Evolutionary conservation across 1,140 invertebrate genomes (phyloP), one percentile per base, ranked within the genome.

Genomic region (Drosophila sproati): DNA sequence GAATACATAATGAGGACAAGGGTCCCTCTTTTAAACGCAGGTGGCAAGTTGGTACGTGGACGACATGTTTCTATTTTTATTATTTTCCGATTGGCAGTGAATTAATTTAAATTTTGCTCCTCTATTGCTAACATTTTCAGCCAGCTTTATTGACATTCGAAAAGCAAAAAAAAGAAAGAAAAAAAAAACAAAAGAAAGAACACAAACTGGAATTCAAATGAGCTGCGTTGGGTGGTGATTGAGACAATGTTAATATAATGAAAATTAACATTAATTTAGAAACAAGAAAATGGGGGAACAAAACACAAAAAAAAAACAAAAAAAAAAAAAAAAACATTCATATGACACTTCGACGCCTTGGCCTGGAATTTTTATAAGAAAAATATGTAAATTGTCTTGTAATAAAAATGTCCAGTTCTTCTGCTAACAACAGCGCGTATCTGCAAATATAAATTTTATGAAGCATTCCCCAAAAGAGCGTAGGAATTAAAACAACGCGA

Each of bases 341-440:
- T 79, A 91, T 90, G 82, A 78, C 72, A 88, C 69, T 62, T 69
- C 45, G 50, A 39, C 56, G 47, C 47, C 43, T 35, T 66, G 61
- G 62, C 71, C 59, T 74, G 72, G 80, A 89, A 91, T 89, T 82
- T 83, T 89, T 85, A 89, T 78, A 85, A 91, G 88, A 48, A 77
- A 86, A 91, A 89, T 86, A 91, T 91, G 89, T 86, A 89, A 91
- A 91, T 91, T 89, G 78, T 91, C 73, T 75, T 82, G 85, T 91
- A 91, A 91, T 91, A 91, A 91, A 87, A 91, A 82, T 82, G 76
- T 89, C 73, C 73, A 55, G 63, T n/a, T n/a, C 10, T 43, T 43
- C 10, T 10, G 37, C 55, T 48, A 56, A 34, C 59, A 50, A 63
- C 62, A 12, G 54, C 45, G 34, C 71, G 80, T 85, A 88, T 82